Conservation (phyloP, 1,140 invertebrate genomes). For the Cydia pomonella region DNA sequence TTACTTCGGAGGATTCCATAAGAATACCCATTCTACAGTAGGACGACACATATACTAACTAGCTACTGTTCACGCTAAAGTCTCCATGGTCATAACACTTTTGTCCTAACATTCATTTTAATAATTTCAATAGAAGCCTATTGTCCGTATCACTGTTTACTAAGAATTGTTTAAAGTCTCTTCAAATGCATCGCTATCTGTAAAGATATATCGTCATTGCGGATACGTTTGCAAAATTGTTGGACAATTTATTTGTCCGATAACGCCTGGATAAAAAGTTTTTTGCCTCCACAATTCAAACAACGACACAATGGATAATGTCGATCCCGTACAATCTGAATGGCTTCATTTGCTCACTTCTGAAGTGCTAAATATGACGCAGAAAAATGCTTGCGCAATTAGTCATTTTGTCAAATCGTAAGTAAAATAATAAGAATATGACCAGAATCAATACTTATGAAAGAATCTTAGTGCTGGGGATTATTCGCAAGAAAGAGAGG, state of each 20-base stretch:
- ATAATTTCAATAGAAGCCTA: not conserved
- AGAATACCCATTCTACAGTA: constrained; percentile 74
- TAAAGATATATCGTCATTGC: constrained; percentile 23
- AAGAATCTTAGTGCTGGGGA: constrained; percentile 36
- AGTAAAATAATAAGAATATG: constrained; percentile 32
- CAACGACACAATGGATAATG: constrained; percentile 15
- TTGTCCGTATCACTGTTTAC: constrained; percentile 16
- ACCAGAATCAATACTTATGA: constrained; percentile 48
- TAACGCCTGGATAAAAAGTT: not conserved
- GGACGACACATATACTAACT: constrained; percentile 53
- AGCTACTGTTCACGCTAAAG: constrained; percentile 40
- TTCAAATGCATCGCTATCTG: constrained; percentile 10
- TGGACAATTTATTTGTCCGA: constrained; percentile 15
- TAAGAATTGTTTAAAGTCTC: constrained; percentile 20
- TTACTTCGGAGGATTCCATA: constrained; percentile 71
- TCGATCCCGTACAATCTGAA: constrained; percentile 15
- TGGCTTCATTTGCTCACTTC: constrained; percentile 25
- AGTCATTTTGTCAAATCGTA: not conserved
- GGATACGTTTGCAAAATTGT: constrained; percentile 33
- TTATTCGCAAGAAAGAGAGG: constrained; percentile 49
- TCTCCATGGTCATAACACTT: constrained; percentile 56
- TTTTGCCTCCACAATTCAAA: constrained; percentile 10
- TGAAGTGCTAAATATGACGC: constrained; percentile 8
- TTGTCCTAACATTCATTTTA: constrained; percentile 46
- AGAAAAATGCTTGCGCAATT: constrained; percentile 27